Evolutionary conservation across 2,113 vertebrate species (phyloP).

Genomic region (Arothron firmamentum): DNA sequence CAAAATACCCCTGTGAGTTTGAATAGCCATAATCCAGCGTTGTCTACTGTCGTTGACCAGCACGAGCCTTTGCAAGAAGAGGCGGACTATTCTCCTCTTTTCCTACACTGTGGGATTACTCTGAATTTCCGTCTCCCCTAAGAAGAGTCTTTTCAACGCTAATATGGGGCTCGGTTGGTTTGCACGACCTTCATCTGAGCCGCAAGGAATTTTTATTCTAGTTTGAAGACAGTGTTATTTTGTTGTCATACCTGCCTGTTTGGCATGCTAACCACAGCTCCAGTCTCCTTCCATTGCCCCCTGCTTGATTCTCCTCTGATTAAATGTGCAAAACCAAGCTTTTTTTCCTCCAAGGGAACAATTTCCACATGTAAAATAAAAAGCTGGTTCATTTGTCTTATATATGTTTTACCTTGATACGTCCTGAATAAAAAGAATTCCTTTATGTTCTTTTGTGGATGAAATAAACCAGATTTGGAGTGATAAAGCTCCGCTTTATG

Average conservation of each 20-base stretch:
- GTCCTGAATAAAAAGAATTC: slow-evolving; percentile 1
- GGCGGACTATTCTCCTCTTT: slow-evolving; percentile 9
- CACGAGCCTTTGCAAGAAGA: slow-evolving; percentile 28
- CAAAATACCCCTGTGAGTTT: slow-evolving; percentile 10
- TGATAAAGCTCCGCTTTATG: slow-evolving; percentile 1
- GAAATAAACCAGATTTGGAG: slow-evolving; percentile 14
- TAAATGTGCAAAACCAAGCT: slow-evolving; percentile 19
- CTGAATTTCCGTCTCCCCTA: slow-evolving; percentile 1
- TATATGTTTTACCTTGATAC: slow-evolving; percentile 15
- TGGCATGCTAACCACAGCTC: slow-evolving; percentile 10
- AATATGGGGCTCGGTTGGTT: not conserved
- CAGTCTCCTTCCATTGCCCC: slow-evolving; percentile 12
- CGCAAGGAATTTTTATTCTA: too few species aligned
- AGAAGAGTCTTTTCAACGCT: too few species aligned
- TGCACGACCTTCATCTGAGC: not conserved
- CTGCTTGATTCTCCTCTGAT: slow-evolving; percentile 18
- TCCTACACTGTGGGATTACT: slow-evolving; percentile 21
- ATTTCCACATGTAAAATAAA: slow-evolving; percentile 34
- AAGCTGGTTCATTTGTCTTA: slow-evolving; percentile 27
- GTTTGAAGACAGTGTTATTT: too few species aligned
- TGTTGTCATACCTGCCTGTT: not conserved
- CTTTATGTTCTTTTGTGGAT: not conserved
- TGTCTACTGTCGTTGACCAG: slow-evolving; percentile 30
- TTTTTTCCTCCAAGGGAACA: not conserved
- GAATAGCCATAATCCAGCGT: slow-evolving; percentile 21